Percentiles rank a stretch among this genome's conserved stretches.
Evolutionary conservation across 2,888 invertebrate species (phyloP).

Genomic region (Acrobasis suavella): DNA sequence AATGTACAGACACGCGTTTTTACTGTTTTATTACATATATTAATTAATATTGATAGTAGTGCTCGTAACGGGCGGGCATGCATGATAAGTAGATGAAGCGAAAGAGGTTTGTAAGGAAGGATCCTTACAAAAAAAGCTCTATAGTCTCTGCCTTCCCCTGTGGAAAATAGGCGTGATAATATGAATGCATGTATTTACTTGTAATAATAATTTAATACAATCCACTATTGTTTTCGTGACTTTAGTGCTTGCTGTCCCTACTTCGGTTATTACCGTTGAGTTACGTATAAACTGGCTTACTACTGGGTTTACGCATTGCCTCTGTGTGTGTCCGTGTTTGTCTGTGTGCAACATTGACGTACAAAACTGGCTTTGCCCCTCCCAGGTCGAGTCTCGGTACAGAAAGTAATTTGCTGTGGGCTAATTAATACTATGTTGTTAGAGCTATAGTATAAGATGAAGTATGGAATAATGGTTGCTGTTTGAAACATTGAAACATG

Average conservation of each 20-base stretch:
- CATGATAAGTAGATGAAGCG: too few relatives aligned
- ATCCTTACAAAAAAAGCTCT: too few relatives aligned
- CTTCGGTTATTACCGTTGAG: conserved; percentile 77
- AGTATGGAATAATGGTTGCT: too few relatives aligned
- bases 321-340: conserved; percentile 50
- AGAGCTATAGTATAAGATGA: not conserved
- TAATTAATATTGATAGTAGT: too few relatives aligned
- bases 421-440: conserved; percentile 22
- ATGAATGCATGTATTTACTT: too few relatives aligned
- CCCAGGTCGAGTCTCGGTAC: conserved; percentile 4
- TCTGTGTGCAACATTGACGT: conserved; percentile 31
- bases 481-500: too few relatives aligned
- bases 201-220: not conserved
- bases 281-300: conserved; percentile 76
- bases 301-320: conserved; percentile 72
- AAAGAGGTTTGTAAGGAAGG: too few relatives aligned
- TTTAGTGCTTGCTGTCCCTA: conserved; percentile 53
- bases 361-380: conserved; percentile 17
- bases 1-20: too few relatives aligned
- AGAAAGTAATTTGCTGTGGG: conserved; percentile 15
- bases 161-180: too few relatives aligned
- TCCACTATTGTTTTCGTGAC: not conserved
- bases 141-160: too few relatives aligned
- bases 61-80: too few relatives aligned
- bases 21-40: too few relatives aligned